phyloP scores from a whole-genome alignment of 2,113 vertebrate species.

The Pan paniscus region DNA sequence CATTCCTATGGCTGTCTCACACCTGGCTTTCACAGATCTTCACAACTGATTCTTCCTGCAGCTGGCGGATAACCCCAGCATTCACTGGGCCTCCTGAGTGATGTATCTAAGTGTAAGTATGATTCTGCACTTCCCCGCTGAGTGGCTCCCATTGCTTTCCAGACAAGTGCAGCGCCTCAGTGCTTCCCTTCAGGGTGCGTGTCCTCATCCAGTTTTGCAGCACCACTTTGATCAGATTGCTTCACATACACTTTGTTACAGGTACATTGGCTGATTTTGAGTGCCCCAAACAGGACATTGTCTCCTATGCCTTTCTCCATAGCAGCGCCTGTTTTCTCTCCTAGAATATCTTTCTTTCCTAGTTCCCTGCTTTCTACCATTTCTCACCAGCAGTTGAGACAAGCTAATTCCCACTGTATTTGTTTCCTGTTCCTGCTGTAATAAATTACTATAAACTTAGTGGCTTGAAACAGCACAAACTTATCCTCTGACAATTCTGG shows the following conservation, averaged over 20 bases:
- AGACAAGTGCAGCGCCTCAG: background rate
- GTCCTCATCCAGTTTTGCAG: background rate
- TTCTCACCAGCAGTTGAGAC: background rate
- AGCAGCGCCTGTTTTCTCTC: background rate
- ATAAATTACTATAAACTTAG: background rate
- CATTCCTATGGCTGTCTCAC: background rate
- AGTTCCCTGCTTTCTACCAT: background rate
- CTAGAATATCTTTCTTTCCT: background rate
- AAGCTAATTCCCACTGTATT: background rate
- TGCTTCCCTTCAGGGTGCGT: background rate
- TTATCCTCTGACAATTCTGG: background rate
- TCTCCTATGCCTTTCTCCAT: background rate
- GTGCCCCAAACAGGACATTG: too few relatives aligned
- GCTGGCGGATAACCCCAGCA: background rate
- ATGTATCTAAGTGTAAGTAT: background rate
- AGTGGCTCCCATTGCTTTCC: background rate
- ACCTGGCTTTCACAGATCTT: background rate
- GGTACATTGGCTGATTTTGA: background rate
- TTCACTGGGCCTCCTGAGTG: background rate
- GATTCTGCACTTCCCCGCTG: background rate
- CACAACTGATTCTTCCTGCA: background rate
- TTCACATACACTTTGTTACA: background rate
- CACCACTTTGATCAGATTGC: too few relatives aligned
- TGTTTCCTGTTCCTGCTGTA: background rate
- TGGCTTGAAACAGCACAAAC: background rate